Evolutionary conservation across 2,113 vertebrate genomes (phyloP), one percentile per base, ranked within the genome.

Genomic region (Dipodomys stephensi): DNA sequence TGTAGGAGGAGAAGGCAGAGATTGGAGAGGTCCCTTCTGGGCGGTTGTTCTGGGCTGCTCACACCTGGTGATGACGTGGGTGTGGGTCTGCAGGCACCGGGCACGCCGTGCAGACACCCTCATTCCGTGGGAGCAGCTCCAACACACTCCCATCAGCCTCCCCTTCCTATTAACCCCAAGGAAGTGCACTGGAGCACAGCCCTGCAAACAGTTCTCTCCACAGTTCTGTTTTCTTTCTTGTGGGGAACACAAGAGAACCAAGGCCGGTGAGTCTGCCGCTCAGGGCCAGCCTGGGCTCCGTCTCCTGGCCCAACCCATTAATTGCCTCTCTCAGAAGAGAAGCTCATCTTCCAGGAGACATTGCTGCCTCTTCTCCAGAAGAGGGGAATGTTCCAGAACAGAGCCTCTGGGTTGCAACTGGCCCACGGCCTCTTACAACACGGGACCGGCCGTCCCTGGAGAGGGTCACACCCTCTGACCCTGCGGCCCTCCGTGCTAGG

Each of bases 251-350:
- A 77, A 2, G 82, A 57, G 28, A 60, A 23, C 92, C 79, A 76
- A 11, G 83, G 74, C 44, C 95, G 30, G n/a, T 25, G 92, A 65
- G 84, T 77, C 95, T 49, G 87, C 68, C 30, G 90, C 87, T 94
- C 68, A 79, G 62, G 78, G 39, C 88, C 91, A 69, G n/a, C 95
- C 87, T 95, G 95, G 92, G 95, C 94, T 92, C 97, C 97, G 93
- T 94, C 97, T 96, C 83, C 96, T 95, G 96, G 96, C 85, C 72
- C 85, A 39, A 0, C n/a, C 73, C 60, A 35, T 77, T 86, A 90
- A 35, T 96, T 97, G 94, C 88, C 39, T 5, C 60, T 30, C 49
- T 73, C 49, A 15, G 57, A 76, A 87, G 9, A 53, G 49, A 93
- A 94, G 68, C 81, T 95, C 87, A 72, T 81, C 78, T 65, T 12